phyloP scores from a whole-genome alignment of 2,113 vertebrate species.

The Perca fluviatilis region DNA sequence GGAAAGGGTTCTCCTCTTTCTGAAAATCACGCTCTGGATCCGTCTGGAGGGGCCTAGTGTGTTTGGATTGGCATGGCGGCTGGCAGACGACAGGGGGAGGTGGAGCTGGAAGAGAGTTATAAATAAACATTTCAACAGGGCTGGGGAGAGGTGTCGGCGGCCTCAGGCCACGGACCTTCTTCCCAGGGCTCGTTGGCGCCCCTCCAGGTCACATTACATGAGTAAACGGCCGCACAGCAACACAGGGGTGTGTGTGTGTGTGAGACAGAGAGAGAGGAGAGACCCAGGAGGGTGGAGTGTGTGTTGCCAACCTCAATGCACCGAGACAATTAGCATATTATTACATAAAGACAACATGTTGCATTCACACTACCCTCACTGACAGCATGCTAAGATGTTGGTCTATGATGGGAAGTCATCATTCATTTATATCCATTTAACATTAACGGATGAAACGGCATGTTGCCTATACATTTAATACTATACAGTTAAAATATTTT shows the following conservation, averaged over 20 bases:
- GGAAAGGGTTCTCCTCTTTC: conserved; percentile 83
- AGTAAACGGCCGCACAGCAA: conserved; percentile 75
- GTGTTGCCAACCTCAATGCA: conserved; percentile 39
- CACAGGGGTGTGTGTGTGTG: conserved; percentile 14
- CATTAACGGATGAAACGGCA: not conserved
- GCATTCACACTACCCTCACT: conserved; percentile 22
- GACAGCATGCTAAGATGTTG: conserved; percentile 15
- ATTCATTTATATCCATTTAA: conserved; percentile 6
- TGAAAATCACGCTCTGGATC: conserved; percentile 86
- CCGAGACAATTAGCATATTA: conserved; percentile 50
- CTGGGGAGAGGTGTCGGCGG: conserved; percentile 88
- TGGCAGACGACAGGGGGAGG: conserved; percentile 87
- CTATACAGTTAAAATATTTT: not conserved
- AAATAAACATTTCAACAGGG: conserved; percentile 88
- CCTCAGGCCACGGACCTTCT: conserved; percentile 75
- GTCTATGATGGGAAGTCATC: not conserved
- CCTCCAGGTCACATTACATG: conserved; percentile 88
- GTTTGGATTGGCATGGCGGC: conserved; percentile 90
- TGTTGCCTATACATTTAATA: not conserved
- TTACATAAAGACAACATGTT: conserved; percentile 63
- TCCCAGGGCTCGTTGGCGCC: conserved; percentile 83
- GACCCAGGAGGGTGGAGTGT: conserved; percentile 38
- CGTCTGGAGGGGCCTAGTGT: conserved; percentile 84
- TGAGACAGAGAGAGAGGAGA: conserved; percentile 15
- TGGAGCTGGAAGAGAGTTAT: conserved; percentile 82